Evolutionary conservation across 2,888 invertebrate species (phyloP).

Genomic region (Drosophila acutilabella): DNA sequence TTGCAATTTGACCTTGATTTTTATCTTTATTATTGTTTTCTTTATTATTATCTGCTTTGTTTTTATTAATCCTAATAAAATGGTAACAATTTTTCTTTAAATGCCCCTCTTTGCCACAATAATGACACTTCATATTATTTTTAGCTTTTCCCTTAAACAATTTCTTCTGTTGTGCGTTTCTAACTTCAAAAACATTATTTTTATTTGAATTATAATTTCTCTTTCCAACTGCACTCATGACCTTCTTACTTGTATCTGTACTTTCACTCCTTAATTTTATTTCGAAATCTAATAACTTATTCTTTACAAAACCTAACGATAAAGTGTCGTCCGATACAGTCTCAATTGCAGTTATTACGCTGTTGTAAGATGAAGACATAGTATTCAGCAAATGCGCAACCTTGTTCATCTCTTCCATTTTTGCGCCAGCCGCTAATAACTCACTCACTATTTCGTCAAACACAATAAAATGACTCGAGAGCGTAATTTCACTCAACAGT

Average conservation of each 20-base stretch:
- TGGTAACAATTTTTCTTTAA: constrained; percentile 16
- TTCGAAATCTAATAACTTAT: neutral
- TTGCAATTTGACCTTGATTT: constrained; percentile 14
- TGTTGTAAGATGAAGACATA: too few species aligned
- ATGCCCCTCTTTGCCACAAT: constrained; percentile 17
- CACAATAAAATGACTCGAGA: too few species aligned
- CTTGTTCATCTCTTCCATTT: neutral
- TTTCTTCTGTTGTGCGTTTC: neutral
- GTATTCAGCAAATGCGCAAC: constrained; percentile 2
- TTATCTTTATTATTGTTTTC: constrained; percentile 15
- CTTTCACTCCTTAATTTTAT: neutral
- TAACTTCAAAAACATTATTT: neutral
- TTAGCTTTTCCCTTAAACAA: neutral
- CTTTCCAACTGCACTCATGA: neutral
- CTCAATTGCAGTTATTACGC: too few species aligned
- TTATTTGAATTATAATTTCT: neutral
- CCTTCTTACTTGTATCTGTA: neutral
- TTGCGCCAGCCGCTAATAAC: neutral
- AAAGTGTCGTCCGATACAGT: too few species aligned
- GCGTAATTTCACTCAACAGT: too few species aligned
- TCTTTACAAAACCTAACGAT: neutral
- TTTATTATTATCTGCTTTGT: neutral
- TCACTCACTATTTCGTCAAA: constrained; percentile 1
- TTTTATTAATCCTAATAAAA: neutral
- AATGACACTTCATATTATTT: constrained; percentile 8